Conservation (phyloP, 2,113 vertebrate species). For the Pogona vitticeps region DNA sequence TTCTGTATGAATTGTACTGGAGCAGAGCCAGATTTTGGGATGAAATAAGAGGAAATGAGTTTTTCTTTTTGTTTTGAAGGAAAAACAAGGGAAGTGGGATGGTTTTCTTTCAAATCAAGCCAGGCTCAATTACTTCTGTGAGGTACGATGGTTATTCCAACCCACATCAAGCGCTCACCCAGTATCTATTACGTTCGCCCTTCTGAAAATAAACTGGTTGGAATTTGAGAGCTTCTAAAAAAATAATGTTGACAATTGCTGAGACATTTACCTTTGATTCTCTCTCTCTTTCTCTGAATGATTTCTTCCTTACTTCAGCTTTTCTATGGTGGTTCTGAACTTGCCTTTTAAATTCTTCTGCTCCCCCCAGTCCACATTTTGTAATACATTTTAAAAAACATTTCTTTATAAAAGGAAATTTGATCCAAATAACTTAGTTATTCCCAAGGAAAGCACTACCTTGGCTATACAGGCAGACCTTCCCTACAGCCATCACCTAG, state of each 20-base stretch:
- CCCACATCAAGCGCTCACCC: not conserved
- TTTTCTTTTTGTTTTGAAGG: not conserved
- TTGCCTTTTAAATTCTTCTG: slow-evolving; percentile 49
- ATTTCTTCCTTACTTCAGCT: slow-evolving; percentile 1
- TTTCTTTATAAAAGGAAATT: slow-evolving; percentile 44
- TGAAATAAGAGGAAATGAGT: not conserved
- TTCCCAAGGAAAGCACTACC: slow-evolving; percentile 52
- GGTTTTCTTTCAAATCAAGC: not conserved
- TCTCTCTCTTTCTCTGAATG: slow-evolving; percentile 44
- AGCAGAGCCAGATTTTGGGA: not conserved
- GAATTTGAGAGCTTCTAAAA: slow-evolving; percentile 45
- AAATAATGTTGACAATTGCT: slow-evolving; percentile 27
- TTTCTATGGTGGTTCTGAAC: slow-evolving; percentile 34
- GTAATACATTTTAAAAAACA: slow-evolving; percentile 56
- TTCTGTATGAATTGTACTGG: not conserved
- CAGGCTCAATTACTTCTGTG: not conserved
- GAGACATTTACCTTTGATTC: slow-evolving; percentile 39
- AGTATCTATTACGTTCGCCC: not conserved
- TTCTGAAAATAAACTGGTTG: slow-evolving; percentile 53
- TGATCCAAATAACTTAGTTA: slow-evolving; percentile 46
- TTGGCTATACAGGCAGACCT: no score
- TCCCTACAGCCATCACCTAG: no score
- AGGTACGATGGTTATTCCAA: not conserved
- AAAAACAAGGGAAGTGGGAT: not conserved
- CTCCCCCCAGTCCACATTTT: slow-evolving; percentile 28